Evolutionary conservation across 2,797 vertebrate species (phyloP).

Genomic region (Pelodytes ibericus): DNA sequence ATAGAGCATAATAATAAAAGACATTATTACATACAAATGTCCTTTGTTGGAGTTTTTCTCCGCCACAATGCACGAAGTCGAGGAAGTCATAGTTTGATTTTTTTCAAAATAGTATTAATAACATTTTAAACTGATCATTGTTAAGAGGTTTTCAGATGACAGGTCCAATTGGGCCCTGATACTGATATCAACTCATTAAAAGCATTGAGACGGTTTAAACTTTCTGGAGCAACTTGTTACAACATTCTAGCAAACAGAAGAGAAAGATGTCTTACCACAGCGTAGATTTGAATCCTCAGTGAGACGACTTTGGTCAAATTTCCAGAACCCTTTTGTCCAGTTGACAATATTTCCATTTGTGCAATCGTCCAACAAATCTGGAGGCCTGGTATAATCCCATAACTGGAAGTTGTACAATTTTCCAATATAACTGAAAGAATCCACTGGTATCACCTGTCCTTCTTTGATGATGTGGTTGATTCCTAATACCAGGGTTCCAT

Average conservation of each 20-base stretch:
- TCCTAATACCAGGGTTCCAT: slow-evolving; percentile 75
- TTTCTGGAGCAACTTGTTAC: background rate
- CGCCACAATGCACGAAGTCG: too few species aligned
- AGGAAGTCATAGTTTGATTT: too few species aligned
- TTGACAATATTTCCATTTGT: slow-evolving; percentile 72
- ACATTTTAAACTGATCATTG: too few species aligned
- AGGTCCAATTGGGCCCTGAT: too few species aligned
- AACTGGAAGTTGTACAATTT: slow-evolving; percentile 72
- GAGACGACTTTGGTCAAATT: slow-evolving; percentile 44
- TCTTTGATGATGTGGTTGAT: slow-evolving; percentile 62
- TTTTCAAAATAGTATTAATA: too few species aligned
- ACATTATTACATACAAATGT: too few species aligned
- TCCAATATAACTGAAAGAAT: slow-evolving; percentile 64
- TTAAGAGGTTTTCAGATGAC: too few species aligned
- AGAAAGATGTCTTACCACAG: slow-evolving; percentile 67
- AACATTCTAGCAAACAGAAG: background rate
- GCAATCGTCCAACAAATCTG: slow-evolving; percentile 65
- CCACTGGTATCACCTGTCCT: slow-evolving; percentile 54
- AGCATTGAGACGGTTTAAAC: too few species aligned
- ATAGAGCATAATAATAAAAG: too few species aligned
- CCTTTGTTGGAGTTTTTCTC: too few species aligned
- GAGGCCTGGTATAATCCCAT: slow-evolving; percentile 67
- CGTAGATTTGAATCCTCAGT: slow-evolving; percentile 52
- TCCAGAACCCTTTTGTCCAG: slow-evolving; percentile 72
- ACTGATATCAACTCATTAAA: too few species aligned